phyloP scores from a whole-genome alignment of 2,888 invertebrate genomes.

The Torymus tubicola region DNA sequence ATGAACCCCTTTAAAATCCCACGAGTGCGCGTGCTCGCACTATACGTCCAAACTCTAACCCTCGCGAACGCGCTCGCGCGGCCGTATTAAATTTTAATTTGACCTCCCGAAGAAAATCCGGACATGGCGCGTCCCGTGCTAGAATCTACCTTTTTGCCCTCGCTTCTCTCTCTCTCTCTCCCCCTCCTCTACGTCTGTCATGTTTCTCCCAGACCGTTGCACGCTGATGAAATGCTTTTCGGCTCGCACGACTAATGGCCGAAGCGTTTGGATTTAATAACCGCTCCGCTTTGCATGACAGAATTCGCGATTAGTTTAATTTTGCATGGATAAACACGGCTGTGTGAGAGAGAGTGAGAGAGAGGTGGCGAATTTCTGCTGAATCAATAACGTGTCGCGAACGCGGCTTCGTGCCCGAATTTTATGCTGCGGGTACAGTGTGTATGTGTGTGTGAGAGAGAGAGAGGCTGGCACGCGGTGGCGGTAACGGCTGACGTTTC shows the following conservation, averaged over 20 bases:
- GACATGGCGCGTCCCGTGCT: neutral
- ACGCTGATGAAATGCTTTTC: constrained; percentile 39
- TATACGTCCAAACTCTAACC: too few species aligned
- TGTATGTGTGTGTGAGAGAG: too few species aligned
- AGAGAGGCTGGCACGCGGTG: too few species aligned
- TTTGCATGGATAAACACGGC: constrained; percentile 47
- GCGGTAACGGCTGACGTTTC: neutral
- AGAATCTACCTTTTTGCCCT: neutral
- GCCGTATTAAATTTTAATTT: neutral
- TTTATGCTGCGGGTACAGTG: neutral
- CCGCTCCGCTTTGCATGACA: constrained; percentile 26
- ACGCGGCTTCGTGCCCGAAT: neutral
- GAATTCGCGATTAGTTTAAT: constrained; percentile 45
- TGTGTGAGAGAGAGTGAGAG: neutral
- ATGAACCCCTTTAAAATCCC: too few species aligned
- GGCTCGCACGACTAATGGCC: constrained; percentile 30
- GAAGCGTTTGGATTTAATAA: constrained; percentile 42
- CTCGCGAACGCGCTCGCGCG: too few species aligned
- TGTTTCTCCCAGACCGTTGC: neutral
- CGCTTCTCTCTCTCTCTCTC: neutral
- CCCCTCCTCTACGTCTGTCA: neutral
- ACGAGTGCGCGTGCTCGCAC: too few species aligned
- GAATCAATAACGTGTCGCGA: constrained; percentile 42
- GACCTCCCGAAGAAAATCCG: neutral
- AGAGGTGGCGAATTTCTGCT: constrained; percentile 45